A percentile compares a stretch with the other conserved stretches of the same genome.
phyloP scores from a whole-genome alignment of 2,113 vertebrate species.

The Acinonyx jubatus region DNA sequence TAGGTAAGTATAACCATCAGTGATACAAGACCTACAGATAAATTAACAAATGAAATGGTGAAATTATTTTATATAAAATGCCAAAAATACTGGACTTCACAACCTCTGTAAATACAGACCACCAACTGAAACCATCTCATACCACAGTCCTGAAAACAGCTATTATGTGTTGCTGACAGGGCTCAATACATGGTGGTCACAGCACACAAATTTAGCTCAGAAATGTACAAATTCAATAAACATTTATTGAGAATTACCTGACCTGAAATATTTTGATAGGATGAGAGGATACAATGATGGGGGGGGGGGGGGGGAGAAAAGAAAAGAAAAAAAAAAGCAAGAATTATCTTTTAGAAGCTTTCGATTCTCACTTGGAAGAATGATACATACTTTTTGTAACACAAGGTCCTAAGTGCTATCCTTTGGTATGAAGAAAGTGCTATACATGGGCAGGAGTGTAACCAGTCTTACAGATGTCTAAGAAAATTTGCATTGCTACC shows the following conservation, averaged over 20 bases:
- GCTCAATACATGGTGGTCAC: neutral
- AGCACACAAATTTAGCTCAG: neutral
- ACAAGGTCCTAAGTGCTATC: neutral
- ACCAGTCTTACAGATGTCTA: neutral
- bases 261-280: neutral
- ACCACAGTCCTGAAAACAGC: neutral
- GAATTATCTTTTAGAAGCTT: neutral
- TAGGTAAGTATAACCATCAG: neutral
- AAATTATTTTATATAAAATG: neutral
- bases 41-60: neutral
- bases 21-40: neutral
- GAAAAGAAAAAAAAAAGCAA: neutral
- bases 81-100: neutral
- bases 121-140: neutral
- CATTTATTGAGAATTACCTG: neutral
- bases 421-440: neutral
- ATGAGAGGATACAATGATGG: neutral
- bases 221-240: neutral
- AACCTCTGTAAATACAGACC: neutral
- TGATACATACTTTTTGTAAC: neutral
- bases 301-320: no score
- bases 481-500: neutral
- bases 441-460: neutral
- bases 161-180: neutral
- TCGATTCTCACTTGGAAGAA: neutral